phyloP scores from a whole-genome alignment of 2,113 vertebrate genomes.

The Narcine bancroftii region DNA sequence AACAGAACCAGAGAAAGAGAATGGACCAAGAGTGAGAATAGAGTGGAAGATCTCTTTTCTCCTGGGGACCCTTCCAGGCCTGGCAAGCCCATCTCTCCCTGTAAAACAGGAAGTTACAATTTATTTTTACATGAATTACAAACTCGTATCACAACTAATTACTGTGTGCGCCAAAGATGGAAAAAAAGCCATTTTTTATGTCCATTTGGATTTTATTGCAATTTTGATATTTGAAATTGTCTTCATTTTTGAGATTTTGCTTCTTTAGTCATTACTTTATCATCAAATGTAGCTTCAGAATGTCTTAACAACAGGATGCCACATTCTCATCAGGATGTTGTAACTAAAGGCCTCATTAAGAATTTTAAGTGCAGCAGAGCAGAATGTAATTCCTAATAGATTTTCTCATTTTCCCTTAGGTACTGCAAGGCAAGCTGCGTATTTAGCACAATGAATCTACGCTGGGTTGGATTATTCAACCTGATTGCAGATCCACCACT shows the following conservation, averaged over 20 bases:
- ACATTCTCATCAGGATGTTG: not conserved
- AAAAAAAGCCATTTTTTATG: not conserved
- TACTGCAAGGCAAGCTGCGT: not conserved
- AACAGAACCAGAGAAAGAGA: not conserved
- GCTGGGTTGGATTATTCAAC: too few species aligned
- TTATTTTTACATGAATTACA: not conserved
- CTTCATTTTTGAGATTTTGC: not conserved
- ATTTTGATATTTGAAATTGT: not conserved
- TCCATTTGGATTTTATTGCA: not conserved
- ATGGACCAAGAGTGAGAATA: too few species aligned
- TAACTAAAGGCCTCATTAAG: not conserved
- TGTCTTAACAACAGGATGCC: not conserved
- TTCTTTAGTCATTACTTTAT: not conserved
- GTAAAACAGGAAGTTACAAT: constrained; percentile 42
- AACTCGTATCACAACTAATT: not conserved
- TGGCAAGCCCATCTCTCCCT: constrained; percentile 89
- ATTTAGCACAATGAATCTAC: not conserved
- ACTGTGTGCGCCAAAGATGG: not conserved
- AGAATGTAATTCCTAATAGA: not conserved
- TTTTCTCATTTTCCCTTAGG: not conserved
- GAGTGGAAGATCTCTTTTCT: constrained; percentile 67
- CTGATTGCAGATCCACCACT: too few species aligned
- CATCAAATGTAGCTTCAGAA: not conserved
- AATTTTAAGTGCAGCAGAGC: not conserved
- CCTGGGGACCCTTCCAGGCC: constrained; percentile 89